Conservation (phyloP, 2,797 vertebrate species). For the Lutjanus argentimaculatus region DNA sequence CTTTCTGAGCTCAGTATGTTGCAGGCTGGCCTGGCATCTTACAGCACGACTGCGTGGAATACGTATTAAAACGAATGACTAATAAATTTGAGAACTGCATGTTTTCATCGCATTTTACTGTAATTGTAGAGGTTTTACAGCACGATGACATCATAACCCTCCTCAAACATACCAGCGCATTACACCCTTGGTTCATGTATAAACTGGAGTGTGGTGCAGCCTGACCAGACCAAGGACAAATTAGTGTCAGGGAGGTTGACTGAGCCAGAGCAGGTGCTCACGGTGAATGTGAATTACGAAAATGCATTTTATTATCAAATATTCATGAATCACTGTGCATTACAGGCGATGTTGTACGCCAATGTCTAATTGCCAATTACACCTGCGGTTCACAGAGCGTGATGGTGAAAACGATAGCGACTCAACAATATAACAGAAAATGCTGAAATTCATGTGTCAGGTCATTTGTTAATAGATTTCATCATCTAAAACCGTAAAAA, state of each 20-base stretch:
- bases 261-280: conserved; percentile 54
- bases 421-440: conserved; percentile 11
- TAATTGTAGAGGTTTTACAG: conserved; percentile 28
- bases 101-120: conserved; percentile 33
- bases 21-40: conserved; percentile 1
- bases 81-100: conserved; percentile 24
- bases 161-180: conserved; percentile 1
- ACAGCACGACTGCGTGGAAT: neutral
- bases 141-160: conserved; percentile 35
- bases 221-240: conserved; percentile 66
- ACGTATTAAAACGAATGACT: conserved; percentile 16
- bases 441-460: neutral
- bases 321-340: conserved; percentile 73
- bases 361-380: conserved; percentile 71
- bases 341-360: conserved; percentile 23
- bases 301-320: conserved; percentile 73
- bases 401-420: conserved; percentile 32
- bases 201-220: conserved; percentile 16
- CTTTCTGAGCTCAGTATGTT: conserved; percentile 17
- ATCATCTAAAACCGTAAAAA: neutral
- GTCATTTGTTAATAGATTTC: neutral
- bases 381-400: conserved; percentile 55
- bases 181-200: conserved; percentile 19
- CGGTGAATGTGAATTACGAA: conserved; percentile 61
- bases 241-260: conserved; percentile 58